Percentiles rank a stretch among this genome's conserved stretches.
These are phyloP conservation scores for Camponotus pennsylvanicus DNA, from an alignment of 1,140 invertebrate genomes.

Conservation along the genomic window DNA sequence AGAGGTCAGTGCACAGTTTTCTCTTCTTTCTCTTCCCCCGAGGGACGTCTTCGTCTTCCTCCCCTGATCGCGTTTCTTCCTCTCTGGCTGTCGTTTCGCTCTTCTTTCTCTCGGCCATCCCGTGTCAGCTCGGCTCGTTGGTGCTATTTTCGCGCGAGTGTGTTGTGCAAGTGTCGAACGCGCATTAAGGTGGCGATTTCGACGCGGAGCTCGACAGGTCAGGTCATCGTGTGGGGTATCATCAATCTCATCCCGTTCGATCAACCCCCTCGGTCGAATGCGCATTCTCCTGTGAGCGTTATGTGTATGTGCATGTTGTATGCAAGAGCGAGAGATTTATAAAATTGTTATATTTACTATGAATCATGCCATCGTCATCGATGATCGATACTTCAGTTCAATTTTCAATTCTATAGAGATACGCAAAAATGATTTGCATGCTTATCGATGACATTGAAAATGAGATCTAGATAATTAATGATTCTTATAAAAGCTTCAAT, in stretches of 20 bases:
- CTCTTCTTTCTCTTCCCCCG: conserved; percentile 14
- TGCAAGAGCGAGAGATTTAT: not conserved
- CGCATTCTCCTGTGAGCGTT: not conserved
- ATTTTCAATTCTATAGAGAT: not conserved
- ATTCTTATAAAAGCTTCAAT: not conserved
- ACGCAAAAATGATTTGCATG: not conserved
- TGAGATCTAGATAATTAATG: not conserved
- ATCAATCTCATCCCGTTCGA: not conserved
- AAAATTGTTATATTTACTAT: conserved; percentile 6
- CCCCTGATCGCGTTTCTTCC: conserved; percentile 24
- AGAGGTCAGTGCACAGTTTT: conserved; percentile 42
- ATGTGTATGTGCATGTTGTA: not conserved
- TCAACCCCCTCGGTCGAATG: not conserved
- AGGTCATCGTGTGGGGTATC: conserved; percentile 6
- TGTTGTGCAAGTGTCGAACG: conserved; percentile 84
- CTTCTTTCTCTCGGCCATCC: conserved; percentile 63
- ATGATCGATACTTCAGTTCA: not conserved
- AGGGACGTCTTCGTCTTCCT: conserved; percentile 10
- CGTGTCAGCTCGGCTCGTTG: conserved; percentile 72
- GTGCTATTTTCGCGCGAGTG: conserved; percentile 81
- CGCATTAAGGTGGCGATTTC: conserved; percentile 76
- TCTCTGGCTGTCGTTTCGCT: conserved; percentile 46
- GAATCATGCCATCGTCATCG: not conserved
- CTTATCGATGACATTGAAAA: not conserved
- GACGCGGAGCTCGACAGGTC: conserved; percentile 64